Evolutionary conservation across 2,888 invertebrate species (phyloP), one percentile per base, ranked within the genome.

Genomic region (Cantharis flavilabris): DNA sequence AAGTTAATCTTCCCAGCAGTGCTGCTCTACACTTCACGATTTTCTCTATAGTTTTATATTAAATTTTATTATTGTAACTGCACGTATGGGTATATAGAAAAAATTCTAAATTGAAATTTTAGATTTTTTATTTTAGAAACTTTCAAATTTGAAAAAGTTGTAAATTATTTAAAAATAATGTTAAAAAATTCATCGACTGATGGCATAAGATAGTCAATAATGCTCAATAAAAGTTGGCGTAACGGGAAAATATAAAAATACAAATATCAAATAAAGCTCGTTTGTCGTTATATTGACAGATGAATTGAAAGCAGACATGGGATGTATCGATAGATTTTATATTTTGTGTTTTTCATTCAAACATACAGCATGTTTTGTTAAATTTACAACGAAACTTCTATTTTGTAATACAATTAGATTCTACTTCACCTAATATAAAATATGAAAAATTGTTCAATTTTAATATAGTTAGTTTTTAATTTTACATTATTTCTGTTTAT

Each of bases 1-100:
- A 79, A 79, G 80, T 84, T 84, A 82, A 74, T 78, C 76, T 79
- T 75, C 76, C 74, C 71, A 73, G 67, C 69, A 16, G 16, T 16
- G 79, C 72, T 77, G 72, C 7, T 49, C 49, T 49, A 49, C 49
- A n/a, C 49, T 49, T 49, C 49, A 49, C 49, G 64, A 20, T 23
- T 67, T 67, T 11, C 14, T 23, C 13, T 67, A 23, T 18, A 23
- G 20, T 67, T 67, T 7, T 67, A 67, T 67, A 23, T 16, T 67
- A 67, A 67, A 67, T 20, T 23, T 67, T 7, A 23, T 18, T 67
- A 1, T 65, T 65, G n/a, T n/a, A 65, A 65, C 4, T 13, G 3
- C 11, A 18, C 28, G 16, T 16, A 16, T 1, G 10, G n/a, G n/a
- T n/a, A n/a, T 30, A 20, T 65, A 23, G 13, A 13, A 23, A 67